Base-by-base conservation (phyloP, 1,140 invertebrate species). In the Gonioctena quinquepunctata region DNA sequence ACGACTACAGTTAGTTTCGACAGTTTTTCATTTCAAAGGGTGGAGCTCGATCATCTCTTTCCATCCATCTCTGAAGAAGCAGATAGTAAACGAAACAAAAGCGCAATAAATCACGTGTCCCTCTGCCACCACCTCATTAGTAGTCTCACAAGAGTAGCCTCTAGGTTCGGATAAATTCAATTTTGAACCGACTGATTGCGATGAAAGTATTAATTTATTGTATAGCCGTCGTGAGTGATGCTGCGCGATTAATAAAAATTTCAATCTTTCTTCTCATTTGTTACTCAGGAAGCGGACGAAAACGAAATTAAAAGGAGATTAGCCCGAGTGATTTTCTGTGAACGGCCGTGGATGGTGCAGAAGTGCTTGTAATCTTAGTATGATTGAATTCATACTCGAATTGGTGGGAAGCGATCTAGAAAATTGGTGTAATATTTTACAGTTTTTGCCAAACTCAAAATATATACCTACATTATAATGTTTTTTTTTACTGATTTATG, bases 151-250 rank as follows among this genome's bases (percentile, higher is more conserved):
- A 42, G 49, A 66, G 61, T 64, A 27, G 64, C 64, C 64, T 66
- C 23, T 56, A 33, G 64, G 18, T 27, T 28, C 25, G 25, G 61
- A 57, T 66, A 66, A 66, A 66, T 66, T 66, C 64, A 66, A 66
- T 66, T 66, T 66, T 28, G 28, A 66, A 56, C 8, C 50, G 50
- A 66, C 64, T 66, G 64, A 66, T 56, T 56, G 64, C 64, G 64
- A 56, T 66, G 64, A 66, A 66, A 66, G 64, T 66, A 66, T 66
- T 66, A 66, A 66, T 66, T 66, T 56, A 66, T 66, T 56, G 48
- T 28, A 28, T 27, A 22, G 22, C 52, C 18, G 64, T 11, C 21
- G 33, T 57, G 50, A 66, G 33, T 18, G 22, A 56, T 66, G 64
- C 16, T 33, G 21, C 3, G 49, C 21, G 22, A 54, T 56, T 66